phyloP scores from a whole-genome alignment of 2,888 invertebrate genomes.

The Eupithecia centaureata region DNA sequence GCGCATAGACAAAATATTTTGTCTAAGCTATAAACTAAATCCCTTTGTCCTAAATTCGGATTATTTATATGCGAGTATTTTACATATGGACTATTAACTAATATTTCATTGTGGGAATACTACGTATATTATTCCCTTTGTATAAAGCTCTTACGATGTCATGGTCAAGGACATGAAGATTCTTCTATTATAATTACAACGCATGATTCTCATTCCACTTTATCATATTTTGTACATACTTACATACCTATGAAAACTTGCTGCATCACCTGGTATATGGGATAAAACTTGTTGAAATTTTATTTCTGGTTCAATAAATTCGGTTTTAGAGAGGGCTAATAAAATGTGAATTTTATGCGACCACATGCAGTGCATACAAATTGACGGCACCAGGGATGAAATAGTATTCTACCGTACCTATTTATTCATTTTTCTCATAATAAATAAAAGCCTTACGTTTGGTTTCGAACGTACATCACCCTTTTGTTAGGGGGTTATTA shows the following conservation, averaged over 20 bases:
- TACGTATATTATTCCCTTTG: background rate
- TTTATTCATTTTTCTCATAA: background rate
- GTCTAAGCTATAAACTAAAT: background rate
- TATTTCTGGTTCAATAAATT: background rate
- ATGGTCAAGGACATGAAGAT: background rate
- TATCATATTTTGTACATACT: background rate
- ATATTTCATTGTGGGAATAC: conserved; percentile 22
- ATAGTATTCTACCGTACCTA: background rate
- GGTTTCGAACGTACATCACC: no score
- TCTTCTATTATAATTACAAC: background rate
- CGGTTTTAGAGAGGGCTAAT: background rate
- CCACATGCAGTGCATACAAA: background rate
- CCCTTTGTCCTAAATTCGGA: conserved; percentile 16
- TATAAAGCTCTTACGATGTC: background rate
- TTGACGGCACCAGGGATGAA: background rate
- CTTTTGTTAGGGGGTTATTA: no score
- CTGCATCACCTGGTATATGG: background rate
- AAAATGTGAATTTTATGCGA: conserved; percentile 1
- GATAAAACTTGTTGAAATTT: background rate
- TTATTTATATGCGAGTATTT: conserved; percentile 27
- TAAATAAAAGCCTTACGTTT: no score
- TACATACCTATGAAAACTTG: background rate
- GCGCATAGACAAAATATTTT: background rate
- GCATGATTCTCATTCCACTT: background rate
- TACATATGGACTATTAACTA: conserved; percentile 7